These are phyloP conservation scores for Orestias chungarensis DNA, from an alignment of 2,797 vertebrate species.

Conservation along the genomic window DNA sequence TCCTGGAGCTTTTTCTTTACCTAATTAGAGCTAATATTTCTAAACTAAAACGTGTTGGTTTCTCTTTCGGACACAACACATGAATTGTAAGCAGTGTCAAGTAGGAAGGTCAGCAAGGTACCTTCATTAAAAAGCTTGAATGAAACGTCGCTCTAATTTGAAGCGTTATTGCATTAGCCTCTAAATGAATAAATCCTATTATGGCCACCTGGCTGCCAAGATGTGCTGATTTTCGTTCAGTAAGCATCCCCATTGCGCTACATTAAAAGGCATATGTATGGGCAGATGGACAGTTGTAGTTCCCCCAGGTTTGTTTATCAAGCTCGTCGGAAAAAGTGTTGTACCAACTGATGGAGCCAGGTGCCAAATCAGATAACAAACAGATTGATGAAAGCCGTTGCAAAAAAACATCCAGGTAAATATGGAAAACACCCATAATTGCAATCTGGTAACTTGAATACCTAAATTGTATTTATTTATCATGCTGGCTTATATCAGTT, in stretches of 20 bases:
- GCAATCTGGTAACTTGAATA: slow-evolving; percentile 29
- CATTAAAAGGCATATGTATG: slow-evolving; percentile 74
- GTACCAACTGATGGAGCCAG: slow-evolving; percentile 70
- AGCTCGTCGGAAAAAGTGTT: slow-evolving; percentile 67
- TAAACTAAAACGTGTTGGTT: background rate
- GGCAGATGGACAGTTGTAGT: slow-evolving; percentile 73
- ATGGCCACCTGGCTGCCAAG: slow-evolving; percentile 60
- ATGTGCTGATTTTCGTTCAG: slow-evolving; percentile 54
- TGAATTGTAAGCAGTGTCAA: background rate
- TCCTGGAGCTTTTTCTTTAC: background rate
- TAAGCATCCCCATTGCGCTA: slow-evolving; percentile 61
- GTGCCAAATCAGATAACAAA: slow-evolving; percentile 70
- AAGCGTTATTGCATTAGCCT: slow-evolving; percentile 32
- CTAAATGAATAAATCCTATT: slow-evolving; percentile 40
- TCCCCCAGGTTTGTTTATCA: slow-evolving; percentile 74
- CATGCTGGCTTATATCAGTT: slow-evolving; percentile 1
- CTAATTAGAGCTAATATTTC: background rate
- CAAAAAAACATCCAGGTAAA: slow-evolving; percentile 51
- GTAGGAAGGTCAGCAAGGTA: background rate
- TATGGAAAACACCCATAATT: slow-evolving; percentile 26
- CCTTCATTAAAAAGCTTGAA: slow-evolving; percentile 19
- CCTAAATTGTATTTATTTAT: slow-evolving; percentile 25
- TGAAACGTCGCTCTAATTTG: slow-evolving; percentile 26
- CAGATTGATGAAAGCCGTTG: slow-evolving; percentile 72
- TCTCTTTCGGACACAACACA: slow-evolving; percentile 2